Conservation (phyloP, 2,888 invertebrate genomes). For the Vandiemenella viatica region DNA sequence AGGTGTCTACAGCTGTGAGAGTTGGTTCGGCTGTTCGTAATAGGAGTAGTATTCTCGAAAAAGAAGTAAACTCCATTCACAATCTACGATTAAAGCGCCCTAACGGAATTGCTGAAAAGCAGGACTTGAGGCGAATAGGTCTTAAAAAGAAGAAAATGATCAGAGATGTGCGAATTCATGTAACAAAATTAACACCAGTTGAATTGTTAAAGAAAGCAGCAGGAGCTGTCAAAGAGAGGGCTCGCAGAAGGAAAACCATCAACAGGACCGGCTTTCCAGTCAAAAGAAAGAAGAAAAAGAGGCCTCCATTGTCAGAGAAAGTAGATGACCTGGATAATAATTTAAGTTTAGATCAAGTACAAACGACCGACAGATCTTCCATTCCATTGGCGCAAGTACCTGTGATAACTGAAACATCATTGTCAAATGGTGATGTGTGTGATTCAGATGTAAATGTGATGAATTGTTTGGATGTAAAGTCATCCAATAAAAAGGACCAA, state of each 20-base stretch:
- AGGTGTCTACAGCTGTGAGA: no score
- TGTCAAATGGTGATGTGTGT: neutral
- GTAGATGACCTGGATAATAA: neutral
- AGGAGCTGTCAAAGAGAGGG: constrained; percentile 32
- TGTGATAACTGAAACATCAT: constrained; percentile 6
- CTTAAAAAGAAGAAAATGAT: constrained; percentile 23
- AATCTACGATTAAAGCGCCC: constrained; percentile 12
- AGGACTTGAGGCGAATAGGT: constrained; percentile 1
- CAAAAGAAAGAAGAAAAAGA: constrained; percentile 67
- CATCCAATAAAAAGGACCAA: neutral
- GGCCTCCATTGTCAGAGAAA: constrained; percentile 20
- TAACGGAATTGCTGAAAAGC: constrained; percentile 6
- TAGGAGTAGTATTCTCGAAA: no score
- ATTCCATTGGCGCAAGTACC: constrained; percentile 1
- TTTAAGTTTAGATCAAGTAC: neutral
- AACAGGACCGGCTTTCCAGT: constrained; percentile 82
- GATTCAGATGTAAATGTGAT: no score
- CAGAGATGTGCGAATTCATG: constrained; percentile 23
- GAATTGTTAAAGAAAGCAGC: constrained; percentile 19
- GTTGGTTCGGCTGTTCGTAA: no score
- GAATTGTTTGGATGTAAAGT: neutral
- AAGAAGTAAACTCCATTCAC: no score
- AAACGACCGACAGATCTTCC: neutral
- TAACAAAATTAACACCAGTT: constrained; percentile 21
- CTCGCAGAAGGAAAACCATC: constrained; percentile 54